Percentiles rank a stretch among this genome's conserved stretches.
Evolutionary conservation across 1,140 invertebrate genomes (phyloP).

Genomic region (Chymomyza costata): DNA sequence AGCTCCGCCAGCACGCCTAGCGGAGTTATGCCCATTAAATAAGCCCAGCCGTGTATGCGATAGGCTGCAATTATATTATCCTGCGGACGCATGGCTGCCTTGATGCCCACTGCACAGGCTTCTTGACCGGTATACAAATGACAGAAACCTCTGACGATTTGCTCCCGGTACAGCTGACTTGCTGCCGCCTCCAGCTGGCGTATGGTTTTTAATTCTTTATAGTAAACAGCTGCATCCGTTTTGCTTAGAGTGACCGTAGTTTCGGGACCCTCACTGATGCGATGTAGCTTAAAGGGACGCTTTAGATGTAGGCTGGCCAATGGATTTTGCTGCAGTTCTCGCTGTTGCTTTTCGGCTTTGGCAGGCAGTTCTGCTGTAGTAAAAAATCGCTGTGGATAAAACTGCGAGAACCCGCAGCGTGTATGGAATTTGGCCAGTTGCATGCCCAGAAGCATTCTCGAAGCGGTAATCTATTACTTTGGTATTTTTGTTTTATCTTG

Average conservation of each 20-base stretch:
- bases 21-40: conserved; percentile 84
- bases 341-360: conserved; percentile 56
- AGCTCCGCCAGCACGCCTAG: conserved; percentile 90
- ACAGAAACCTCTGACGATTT: conserved; percentile 86
- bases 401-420: no score
- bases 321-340: no score
- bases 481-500: no score
- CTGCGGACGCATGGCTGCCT: conserved; percentile 77
- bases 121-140: conserved; percentile 88
- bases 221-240: conserved; percentile 86
- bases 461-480: no score
- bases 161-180: conserved; percentile 91
- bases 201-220: conserved; percentile 88
- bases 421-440: no score
- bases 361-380: background rate
- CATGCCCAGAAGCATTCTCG: no score
- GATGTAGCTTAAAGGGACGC: conserved; percentile 90
- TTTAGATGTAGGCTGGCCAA: no score
- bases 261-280: conserved; percentile 88
- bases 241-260: conserved; percentile 81
- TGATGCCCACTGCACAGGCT: conserved; percentile 77
- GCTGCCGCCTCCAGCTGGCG: conserved; percentile 92
- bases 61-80: conserved; percentile 86
- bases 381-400: no score
- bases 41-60: conserved; percentile 81